Conservation (phyloP, 1,140 invertebrate species). For the Eupeodes corollae region DNA sequence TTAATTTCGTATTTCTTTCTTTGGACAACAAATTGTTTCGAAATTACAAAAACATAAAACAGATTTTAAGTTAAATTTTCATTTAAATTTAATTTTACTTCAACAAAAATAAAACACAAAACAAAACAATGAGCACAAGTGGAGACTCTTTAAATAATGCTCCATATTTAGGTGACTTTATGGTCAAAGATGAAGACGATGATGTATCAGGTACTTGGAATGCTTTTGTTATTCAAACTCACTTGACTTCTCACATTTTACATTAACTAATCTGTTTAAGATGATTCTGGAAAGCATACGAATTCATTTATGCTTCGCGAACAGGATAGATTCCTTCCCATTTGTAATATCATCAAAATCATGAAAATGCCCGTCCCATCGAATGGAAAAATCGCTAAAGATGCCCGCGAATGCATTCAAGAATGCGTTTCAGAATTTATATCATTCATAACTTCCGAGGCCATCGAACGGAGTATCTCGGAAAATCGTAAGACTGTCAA, state of each 20-base stretch:
- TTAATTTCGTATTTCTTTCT: too few species aligned
- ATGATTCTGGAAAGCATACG: too few species aligned
- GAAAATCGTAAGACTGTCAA: conserved; percentile 99
- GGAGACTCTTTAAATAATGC: conserved; percentile 15
- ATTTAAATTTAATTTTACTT: too few species aligned
- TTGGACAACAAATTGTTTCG: too few species aligned
- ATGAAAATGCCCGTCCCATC: conserved; percentile 98
- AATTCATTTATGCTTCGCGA: conserved; percentile 48
- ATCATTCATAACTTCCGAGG: conserved; percentile 97
- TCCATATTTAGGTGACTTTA: too few species aligned
- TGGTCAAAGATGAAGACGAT: too few species aligned
- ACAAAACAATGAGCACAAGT: conserved; percentile 25
- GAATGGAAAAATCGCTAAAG: conserved; percentile 97
- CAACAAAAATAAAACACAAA: background rate
- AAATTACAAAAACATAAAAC: too few species aligned
- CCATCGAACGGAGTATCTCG: conserved; percentile 89
- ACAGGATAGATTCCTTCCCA: conserved; percentile 93
- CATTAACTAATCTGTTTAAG: too few species aligned
- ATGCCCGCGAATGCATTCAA: conserved; percentile 97
- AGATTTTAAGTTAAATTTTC: too few species aligned
- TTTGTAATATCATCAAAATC: conserved; percentile 97
- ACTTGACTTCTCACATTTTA: too few species aligned
- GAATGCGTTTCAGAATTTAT: conserved; percentile 99
- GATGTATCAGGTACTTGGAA: too few species aligned
- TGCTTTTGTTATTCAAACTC: too few species aligned